phyloP scores from a whole-genome alignment of 2,888 invertebrate genomes.

The Myopa tessellatipennis region DNA sequence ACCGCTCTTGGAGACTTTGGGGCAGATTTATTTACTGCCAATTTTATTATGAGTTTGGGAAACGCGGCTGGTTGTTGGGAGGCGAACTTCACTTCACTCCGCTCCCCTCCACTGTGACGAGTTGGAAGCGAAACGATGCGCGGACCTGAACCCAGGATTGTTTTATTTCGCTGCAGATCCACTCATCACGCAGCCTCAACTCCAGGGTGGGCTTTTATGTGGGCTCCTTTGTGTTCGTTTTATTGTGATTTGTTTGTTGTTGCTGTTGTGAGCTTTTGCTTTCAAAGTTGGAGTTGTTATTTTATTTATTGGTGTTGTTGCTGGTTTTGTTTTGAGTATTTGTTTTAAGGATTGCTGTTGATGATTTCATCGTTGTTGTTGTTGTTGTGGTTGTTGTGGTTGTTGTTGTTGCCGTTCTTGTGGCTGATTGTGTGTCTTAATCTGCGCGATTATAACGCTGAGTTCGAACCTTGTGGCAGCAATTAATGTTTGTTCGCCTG shows the following conservation, averaged over 20 bases:
- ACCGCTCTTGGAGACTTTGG: conserved; percentile 31
- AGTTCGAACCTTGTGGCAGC: conserved; percentile 18
- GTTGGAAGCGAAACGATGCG: not conserved
- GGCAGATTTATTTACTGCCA: conserved; percentile 42
- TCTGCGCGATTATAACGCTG: conserved; percentile 36
- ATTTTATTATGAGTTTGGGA: conserved; percentile 36
- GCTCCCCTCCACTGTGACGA: not conserved
- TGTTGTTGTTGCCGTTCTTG: conserved; percentile 15
- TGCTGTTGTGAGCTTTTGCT: not conserved
- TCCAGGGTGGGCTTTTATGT: conserved; percentile 31
- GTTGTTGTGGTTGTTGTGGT: conserved; percentile 18
- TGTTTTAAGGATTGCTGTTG: conserved; percentile 28
- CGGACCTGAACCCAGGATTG: conserved; percentile 18
- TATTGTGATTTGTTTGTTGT: conserved; percentile 1
- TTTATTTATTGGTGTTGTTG: not conserved
- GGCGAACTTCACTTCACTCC: not conserved
- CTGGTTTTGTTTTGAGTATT: not conserved
- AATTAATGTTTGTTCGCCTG: conserved; percentile 20
- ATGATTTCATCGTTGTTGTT: conserved; percentile 17
- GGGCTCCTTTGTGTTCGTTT: not conserved
- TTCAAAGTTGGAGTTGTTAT: not conserved
- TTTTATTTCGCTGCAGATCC: conserved; percentile 34
- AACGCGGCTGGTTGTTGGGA: not conserved
- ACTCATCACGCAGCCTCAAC: conserved; percentile 33
- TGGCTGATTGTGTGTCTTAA: conserved; percentile 38